Evolutionary conservation across 2,113 vertebrate genomes (phyloP).

Genomic region (Lophochroa leadbeateri): DNA sequence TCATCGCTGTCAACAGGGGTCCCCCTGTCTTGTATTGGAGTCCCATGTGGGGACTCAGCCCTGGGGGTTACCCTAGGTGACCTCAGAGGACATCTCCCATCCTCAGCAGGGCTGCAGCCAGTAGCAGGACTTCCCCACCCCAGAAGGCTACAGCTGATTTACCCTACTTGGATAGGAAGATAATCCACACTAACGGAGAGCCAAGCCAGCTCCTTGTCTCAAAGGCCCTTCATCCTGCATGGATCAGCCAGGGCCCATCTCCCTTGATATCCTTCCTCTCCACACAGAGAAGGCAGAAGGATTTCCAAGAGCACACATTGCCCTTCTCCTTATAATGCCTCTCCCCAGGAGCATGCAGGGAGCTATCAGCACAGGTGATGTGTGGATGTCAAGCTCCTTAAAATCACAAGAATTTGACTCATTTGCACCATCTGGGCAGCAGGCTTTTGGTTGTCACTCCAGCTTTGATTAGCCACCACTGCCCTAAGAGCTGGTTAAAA

Average conservation of each 20-base stretch:
- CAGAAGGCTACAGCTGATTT: background rate
- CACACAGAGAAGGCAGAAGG: background rate
- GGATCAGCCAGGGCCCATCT: background rate
- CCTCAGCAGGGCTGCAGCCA: background rate
- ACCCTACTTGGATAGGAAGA: background rate
- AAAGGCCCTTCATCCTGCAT: background rate
- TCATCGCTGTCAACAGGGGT: fast-evolving
- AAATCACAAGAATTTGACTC: background rate
- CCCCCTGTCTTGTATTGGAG: fast-evolving
- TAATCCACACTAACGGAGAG: background rate
- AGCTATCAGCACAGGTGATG: background rate
- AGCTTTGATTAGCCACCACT: background rate
- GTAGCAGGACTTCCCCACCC: background rate
- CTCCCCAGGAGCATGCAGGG: background rate
- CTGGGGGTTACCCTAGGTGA: background rate
- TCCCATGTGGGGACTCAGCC: fast-evolving
- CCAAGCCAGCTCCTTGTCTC: background rate
- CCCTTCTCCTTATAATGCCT: background rate
- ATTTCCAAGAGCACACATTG: background rate
- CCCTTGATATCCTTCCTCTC: background rate
- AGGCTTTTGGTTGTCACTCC: background rate
- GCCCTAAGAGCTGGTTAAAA: background rate
- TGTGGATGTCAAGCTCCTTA: background rate
- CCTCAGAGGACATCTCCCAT: background rate
- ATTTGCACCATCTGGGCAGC: background rate